phyloP scores from a whole-genome alignment of 2,888 invertebrate species.

The Trichogramma dendrolimi region DNA sequence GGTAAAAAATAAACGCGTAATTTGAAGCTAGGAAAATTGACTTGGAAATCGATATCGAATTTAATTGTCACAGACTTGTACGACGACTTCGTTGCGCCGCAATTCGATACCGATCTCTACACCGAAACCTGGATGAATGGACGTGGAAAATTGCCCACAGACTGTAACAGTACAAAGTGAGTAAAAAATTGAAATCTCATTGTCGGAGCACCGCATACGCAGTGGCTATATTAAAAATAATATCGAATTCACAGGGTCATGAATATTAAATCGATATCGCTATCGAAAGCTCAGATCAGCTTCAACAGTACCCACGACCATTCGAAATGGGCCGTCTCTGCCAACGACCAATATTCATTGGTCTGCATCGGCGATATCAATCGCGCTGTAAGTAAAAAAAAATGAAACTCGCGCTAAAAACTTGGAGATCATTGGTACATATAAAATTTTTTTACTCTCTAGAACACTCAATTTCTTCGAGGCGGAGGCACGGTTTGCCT shows the following conservation, averaged over 20 bases:
- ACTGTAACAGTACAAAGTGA: conserved; percentile 58
- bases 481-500: conserved; percentile 86
- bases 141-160: conserved; percentile 69
- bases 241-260: conserved; percentile 56
- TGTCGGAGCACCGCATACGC: no score
- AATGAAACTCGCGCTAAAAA: conserved; percentile 1
- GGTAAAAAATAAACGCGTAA: conserved; percentile 44
- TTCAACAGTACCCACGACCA: conserved; percentile 72
- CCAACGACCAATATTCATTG: conserved; percentile 61
- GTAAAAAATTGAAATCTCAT: background rate
- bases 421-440: conserved; percentile 3
- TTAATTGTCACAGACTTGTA: conserved; percentile 63
- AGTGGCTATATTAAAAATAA: no score
- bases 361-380: conserved; percentile 93
- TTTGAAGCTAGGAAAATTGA: no score
- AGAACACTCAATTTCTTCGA: conserved; percentile 71
- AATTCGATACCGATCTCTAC: conserved; percentile 66
- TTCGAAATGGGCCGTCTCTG: conserved; percentile 79
- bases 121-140: conserved; percentile 89
- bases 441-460: conserved; percentile 34
- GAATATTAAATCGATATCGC: conserved; percentile 61
- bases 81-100: conserved; percentile 72
- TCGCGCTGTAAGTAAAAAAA: conserved; percentile 65
- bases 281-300: conserved; percentile 56
- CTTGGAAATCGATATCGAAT: no score